Evolutionary conservation across 2,797 vertebrate species (phyloP).

Genomic region (Todus mexicanus): DNA sequence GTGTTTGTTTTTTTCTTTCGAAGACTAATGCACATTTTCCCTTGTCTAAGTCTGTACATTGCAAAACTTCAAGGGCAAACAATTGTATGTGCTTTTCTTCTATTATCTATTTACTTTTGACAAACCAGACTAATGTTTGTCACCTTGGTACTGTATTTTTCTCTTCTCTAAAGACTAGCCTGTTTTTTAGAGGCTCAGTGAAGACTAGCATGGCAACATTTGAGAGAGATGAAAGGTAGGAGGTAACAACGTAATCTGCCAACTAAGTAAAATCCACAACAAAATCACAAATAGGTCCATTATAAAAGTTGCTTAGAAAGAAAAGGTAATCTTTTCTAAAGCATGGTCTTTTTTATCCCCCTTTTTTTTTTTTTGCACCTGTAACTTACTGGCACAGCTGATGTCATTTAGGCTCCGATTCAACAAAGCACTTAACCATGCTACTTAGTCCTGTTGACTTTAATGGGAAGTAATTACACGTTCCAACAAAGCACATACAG

Average conservation of each 20-base stretch:
- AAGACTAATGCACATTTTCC: not conserved
- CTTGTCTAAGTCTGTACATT: not conserved
- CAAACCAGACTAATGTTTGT: not conserved
- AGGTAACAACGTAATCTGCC: not conserved
- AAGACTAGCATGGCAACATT: not conserved
- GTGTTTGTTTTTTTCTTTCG: not conserved
- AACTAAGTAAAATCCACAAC: not conserved
- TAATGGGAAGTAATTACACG: slow-evolving; percentile 65
- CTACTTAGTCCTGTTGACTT: slow-evolving; percentile 48
- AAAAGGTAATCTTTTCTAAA: not conserved
- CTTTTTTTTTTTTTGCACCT: not conserved
- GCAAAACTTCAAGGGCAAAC: not conserved
- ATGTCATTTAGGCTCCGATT: slow-evolving; percentile 58
- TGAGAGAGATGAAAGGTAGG: not conserved
- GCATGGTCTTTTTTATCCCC: too few species aligned
- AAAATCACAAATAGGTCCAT: not conserved
- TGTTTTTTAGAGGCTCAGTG: not conserved
- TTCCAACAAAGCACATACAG: slow-evolving; percentile 50
- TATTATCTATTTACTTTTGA: not conserved
- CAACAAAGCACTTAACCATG: slow-evolving; percentile 58
- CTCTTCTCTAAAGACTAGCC: not conserved
- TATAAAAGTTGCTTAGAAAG: not conserved
- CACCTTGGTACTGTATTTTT: not conserved
- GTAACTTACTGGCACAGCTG: slow-evolving; percentile 53
- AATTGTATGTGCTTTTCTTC: not conserved